A percentile compares a stretch with the other conserved stretches of the same genome.
phyloP scores from a whole-genome alignment of 2,888 invertebrate species.

The Oligia fasciuncula region DNA sequence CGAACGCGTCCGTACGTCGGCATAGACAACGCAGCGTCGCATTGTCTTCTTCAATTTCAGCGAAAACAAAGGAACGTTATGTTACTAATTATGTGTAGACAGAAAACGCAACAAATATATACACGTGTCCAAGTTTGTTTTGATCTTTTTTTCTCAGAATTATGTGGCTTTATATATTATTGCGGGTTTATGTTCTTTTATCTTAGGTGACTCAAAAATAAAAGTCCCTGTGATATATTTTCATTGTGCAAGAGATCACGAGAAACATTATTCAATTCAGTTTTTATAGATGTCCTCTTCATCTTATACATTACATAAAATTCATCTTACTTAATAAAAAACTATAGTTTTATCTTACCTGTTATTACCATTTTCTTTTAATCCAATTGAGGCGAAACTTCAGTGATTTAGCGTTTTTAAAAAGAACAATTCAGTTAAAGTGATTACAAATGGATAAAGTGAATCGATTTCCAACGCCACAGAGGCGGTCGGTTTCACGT shows the following conservation, averaged over 20 bases:
- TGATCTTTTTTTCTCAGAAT: constrained; percentile 29
- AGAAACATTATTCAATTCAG: background rate
- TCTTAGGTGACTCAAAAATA: constrained; percentile 9
- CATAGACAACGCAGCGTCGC: constrained; percentile 47
- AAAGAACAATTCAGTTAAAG: constrained; percentile 8
- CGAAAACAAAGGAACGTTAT: constrained; percentile 59
- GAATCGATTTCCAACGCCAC: constrained; percentile 34
- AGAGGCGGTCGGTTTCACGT: constrained; percentile 26
- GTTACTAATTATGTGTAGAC: constrained; percentile 63
- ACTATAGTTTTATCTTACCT: background rate
- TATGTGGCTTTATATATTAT: constrained; percentile 17
- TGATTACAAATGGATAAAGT: constrained; percentile 42
- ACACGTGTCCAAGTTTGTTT: constrained; percentile 16
- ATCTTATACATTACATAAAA: background rate
- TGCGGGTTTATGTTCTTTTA: background rate
- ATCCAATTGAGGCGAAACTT: background rate
- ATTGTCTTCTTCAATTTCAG: constrained; percentile 56
- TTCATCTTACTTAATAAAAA: background rate
- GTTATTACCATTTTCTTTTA: constrained; percentile 7
- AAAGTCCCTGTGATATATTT: background rate
- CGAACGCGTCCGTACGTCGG: constrained; percentile 44
- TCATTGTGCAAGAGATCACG: background rate
- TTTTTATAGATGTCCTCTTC: background rate
- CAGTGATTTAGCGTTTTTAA: constrained; percentile 6
- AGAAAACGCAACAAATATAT: constrained; percentile 52